These are phyloP conservation scores for Campylomormyrus tamandua DNA, from an alignment of 2,113 vertebrate species.

Conservation along the genomic window DNA sequence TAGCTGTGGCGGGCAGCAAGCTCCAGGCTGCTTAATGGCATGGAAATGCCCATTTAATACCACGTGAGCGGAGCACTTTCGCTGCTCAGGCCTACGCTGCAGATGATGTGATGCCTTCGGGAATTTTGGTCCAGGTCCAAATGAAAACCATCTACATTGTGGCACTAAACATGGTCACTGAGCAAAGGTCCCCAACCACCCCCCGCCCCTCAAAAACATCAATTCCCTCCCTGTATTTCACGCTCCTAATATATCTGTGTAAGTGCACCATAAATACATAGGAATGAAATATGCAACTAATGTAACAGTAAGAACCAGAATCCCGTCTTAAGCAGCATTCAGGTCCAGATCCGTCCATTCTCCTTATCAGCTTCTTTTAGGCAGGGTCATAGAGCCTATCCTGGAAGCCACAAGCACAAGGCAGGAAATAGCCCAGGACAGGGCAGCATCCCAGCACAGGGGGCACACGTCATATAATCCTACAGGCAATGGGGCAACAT, in stretches of 20 bases:
- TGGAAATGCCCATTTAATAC: not conserved
- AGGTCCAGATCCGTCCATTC: too few species aligned
- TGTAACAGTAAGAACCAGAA: too few species aligned
- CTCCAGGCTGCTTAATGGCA: not conserved
- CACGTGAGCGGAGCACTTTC: not conserved
- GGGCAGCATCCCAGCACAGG: not conserved
- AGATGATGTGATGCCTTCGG: not conserved
- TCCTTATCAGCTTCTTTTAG: too few species aligned
- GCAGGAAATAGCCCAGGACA: too few species aligned
- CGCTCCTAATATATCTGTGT: not conserved
- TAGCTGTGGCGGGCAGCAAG: not conserved
- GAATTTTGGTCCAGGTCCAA: not conserved
- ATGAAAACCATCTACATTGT: not conserved
- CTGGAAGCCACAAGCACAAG: too few species aligned
- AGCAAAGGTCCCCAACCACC: not conserved
- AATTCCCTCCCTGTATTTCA: not conserved
- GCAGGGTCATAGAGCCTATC: not conserved
- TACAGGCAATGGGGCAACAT: not conserved
- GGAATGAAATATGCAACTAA: too few species aligned
- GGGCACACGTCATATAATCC: not conserved
- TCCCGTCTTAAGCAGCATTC: too few species aligned
- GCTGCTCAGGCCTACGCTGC: not conserved
- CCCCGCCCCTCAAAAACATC: not conserved
- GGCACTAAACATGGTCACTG: not conserved
- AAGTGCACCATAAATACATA: not conserved